Percentiles rank a stretch among this genome's conserved stretches.
These are phyloP conservation scores for Aricia agestis DNA, from an alignment of 1,140 invertebrate genomes.

Conservation along the genomic window DNA sequence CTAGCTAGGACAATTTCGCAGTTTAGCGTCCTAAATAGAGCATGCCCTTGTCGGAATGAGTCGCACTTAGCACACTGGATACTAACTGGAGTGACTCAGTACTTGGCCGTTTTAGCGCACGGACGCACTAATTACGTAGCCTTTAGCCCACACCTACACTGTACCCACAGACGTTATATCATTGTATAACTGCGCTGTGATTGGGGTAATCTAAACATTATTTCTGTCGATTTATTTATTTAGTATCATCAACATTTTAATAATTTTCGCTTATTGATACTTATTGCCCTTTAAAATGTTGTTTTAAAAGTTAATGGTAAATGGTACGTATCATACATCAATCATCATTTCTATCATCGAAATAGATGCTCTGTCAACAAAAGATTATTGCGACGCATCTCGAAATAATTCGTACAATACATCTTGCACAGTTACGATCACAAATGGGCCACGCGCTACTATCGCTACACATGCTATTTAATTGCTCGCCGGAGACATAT, in stretches of 20 bases:
- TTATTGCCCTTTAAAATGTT: too few relatives aligned
- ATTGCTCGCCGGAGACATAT: slow-evolving; percentile 17
- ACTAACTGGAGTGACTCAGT: slow-evolving; percentile 2
- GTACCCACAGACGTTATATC: background rate
- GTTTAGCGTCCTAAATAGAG: background rate
- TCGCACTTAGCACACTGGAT: background rate
- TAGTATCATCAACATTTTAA: background rate
- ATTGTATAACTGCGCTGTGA: background rate
- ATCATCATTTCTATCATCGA: too few relatives aligned
- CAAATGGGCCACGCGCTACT: slow-evolving; percentile 12
- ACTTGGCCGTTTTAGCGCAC: background rate
- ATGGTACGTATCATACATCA: too few relatives aligned
- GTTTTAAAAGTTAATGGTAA: too few relatives aligned
- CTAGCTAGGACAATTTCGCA: too few relatives aligned
- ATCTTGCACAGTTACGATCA: background rate
- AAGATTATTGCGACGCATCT: background rate
- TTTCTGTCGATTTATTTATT: background rate
- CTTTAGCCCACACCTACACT: background rate
- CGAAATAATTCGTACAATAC: background rate
- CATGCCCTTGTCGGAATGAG: background rate
- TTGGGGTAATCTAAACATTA: background rate
- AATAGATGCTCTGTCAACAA: background rate
- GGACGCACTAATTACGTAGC: slow-evolving; percentile 2
- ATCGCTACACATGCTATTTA: slow-evolving; percentile 17
- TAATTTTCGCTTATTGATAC: too few relatives aligned